Conservation (phyloP, 2,113 vertebrate genomes). For the Rhadina sibilatrix region DNA sequence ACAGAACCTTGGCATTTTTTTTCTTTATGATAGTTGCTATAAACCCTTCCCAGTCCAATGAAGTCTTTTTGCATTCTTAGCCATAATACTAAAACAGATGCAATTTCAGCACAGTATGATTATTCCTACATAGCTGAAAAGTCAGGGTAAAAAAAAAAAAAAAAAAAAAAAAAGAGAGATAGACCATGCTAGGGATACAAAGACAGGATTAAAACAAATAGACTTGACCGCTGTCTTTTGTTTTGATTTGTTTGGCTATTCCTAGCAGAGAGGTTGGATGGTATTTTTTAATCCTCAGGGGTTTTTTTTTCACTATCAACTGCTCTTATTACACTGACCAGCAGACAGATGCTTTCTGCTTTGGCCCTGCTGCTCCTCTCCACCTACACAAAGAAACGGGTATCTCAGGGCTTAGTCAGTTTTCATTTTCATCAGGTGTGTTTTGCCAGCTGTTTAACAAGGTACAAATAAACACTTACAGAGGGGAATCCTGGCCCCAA, state of each 20-base stretch:
- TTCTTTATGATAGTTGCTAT: background rate
- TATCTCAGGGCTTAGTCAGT: background rate
- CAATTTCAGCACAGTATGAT: background rate
- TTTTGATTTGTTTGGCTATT: background rate
- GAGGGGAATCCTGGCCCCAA: background rate
- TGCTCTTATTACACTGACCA: background rate
- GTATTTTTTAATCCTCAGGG: background rate
- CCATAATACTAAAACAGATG: background rate
- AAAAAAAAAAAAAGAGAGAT: no score
- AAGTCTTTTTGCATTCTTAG: background rate
- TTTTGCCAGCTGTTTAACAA: conserved; percentile 4
- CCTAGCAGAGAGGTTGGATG: background rate
- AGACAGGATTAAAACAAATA: background rate
- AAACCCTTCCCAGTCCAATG: background rate
- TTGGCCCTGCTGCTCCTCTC: background rate
- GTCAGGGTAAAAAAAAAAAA: background rate
- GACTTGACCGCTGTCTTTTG: background rate
- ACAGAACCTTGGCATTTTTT: background rate
- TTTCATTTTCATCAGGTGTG: background rate
- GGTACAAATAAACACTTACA: background rate
- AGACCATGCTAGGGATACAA: background rate
- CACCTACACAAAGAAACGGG: background rate
- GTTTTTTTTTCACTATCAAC: background rate
- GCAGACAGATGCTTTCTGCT: background rate
- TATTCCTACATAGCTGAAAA: background rate